Percentiles rank a stretch among this genome's conserved stretches.
phyloP scores from a whole-genome alignment of 2,888 invertebrate species.

The Machimus rusticus region DNA sequence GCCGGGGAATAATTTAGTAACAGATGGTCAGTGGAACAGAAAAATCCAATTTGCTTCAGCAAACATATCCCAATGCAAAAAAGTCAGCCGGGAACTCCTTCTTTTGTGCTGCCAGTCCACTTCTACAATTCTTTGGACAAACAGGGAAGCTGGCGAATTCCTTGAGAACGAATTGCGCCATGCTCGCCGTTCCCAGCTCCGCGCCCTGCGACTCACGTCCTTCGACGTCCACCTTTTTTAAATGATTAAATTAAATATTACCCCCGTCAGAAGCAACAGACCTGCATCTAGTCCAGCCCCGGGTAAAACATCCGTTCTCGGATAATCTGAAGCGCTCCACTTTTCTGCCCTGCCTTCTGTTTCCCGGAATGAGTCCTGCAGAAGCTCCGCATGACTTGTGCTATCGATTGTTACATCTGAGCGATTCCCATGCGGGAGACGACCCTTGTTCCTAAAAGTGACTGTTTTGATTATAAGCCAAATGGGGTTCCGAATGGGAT shows the following conservation, averaged over 20 bases:
- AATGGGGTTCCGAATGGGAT: constrained; percentile 24
- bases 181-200: neutral
- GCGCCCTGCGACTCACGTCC: neutral
- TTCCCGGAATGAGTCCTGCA: neutral
- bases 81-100: neutral
- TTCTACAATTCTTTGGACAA: constrained; percentile 21
- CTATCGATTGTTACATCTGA: constrained; percentile 42
- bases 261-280: neutral
- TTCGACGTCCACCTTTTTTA: neutral
- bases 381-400: constrained; percentile 1
- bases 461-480: constrained; percentile 40
- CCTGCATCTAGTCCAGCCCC: neutral
- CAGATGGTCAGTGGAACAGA: constrained; percentile 42
- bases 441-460: constrained; percentile 14
- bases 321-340: neutral
- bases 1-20: constrained; percentile 42
- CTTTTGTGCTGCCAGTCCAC: neutral
- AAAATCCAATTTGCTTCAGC: constrained; percentile 43
- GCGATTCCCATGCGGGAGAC: constrained; percentile 2
- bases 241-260: constrained; percentile 5
- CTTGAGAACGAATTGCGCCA: neutral
- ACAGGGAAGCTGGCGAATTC: constrained; percentile 1
- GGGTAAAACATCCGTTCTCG: neutral
- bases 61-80: constrained; percentile 38
- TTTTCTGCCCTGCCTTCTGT: neutral